Conservation (phyloP, 2,888 invertebrate species). For the Keiferia lycopersicella region DNA sequence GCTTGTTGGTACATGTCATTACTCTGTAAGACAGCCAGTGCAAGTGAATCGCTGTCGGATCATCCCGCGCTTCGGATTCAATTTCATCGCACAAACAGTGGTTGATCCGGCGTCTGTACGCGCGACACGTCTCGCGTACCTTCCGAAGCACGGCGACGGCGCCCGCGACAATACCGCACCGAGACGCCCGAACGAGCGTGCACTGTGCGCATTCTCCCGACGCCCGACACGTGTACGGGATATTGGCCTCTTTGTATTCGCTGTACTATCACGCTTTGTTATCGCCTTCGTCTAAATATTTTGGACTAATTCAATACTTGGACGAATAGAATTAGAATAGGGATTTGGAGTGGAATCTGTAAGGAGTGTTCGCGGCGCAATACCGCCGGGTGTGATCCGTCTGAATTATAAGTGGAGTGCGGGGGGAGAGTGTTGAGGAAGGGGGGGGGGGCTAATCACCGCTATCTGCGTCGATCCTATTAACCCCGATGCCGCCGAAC, state of each 20-base stretch:
- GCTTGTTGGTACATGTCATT: background rate
- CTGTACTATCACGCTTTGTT: background rate
- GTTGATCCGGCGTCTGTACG: slow-evolving; percentile 2
- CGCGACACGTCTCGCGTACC: slow-evolving; percentile 17
- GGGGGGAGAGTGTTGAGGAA: slow-evolving; percentile 4
- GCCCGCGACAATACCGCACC: background rate
- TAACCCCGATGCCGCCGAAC: slow-evolving; percentile 21
- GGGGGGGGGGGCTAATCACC: slow-evolving; percentile 26
- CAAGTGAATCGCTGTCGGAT: slow-evolving; percentile 11
- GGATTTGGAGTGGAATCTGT: slow-evolving; percentile 6
- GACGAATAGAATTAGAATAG: slow-evolving; percentile 15
- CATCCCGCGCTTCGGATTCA: slow-evolving; percentile 40
- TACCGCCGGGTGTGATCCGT: slow-evolving; percentile 23
- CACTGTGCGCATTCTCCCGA: background rate
- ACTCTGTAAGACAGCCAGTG: background rate
- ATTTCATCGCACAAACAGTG: slow-evolving; percentile 34
- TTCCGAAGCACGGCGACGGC: background rate
- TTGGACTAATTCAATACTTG: slow-evolving; percentile 3
- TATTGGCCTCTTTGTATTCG: slow-evolving; percentile 13
- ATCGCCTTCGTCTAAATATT: slow-evolving; percentile 6
- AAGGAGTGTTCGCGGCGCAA: slow-evolving; percentile 16
- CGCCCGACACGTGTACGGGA: slow-evolving; percentile 9
- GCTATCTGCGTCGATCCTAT: slow-evolving; percentile 25
- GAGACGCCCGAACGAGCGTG: slow-evolving; percentile 16
- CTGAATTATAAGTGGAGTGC: slow-evolving; percentile 25